A percentile compares a stretch with the other conserved stretches of the same genome.
Evolutionary conservation across 2,113 vertebrate genomes (phyloP).

Genomic region (Toxotes chatareus): DNA sequence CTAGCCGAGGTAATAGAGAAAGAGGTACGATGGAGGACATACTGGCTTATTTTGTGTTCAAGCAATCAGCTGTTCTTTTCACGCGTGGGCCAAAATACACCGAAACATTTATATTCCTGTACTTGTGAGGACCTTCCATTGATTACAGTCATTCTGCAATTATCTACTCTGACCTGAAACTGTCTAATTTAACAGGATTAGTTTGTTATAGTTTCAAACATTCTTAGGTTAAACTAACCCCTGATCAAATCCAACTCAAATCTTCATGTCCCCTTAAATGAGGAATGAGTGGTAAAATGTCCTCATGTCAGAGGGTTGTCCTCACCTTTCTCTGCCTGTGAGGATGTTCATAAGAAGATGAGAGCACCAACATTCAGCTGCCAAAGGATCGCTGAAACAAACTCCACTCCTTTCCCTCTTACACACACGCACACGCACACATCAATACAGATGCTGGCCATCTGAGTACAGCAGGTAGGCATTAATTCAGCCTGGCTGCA

Average conservation of each 20-base stretch:
- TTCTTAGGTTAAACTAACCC: neutral
- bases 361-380: conserved; percentile 25
- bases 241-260: neutral
- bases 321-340: neutral
- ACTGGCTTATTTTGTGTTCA: neutral
- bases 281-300: neutral
- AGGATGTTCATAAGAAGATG: conserved; percentile 9
- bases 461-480: conserved; percentile 70
- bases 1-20: conserved; percentile 27
- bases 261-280: neutral
- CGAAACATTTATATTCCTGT: neutral
- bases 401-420: too few species aligned
- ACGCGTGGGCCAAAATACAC: neutral
- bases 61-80: conserved; percentile 27
- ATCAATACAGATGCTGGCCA: conserved; percentile 54
- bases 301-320: neutral
- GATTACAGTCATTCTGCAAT: neutral
- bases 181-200: neutral
- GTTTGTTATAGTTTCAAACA: neutral
- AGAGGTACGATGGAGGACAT: conserved; percentile 26
- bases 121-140: neutral
- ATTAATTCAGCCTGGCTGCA: conserved; percentile 65
- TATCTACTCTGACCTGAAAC: neutral
- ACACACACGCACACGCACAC: conserved; percentile 1
- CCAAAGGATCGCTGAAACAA: neutral